Base-by-base conservation (phyloP, 1,140 invertebrate species). In the Holcopasites calliopsidis region DNA sequence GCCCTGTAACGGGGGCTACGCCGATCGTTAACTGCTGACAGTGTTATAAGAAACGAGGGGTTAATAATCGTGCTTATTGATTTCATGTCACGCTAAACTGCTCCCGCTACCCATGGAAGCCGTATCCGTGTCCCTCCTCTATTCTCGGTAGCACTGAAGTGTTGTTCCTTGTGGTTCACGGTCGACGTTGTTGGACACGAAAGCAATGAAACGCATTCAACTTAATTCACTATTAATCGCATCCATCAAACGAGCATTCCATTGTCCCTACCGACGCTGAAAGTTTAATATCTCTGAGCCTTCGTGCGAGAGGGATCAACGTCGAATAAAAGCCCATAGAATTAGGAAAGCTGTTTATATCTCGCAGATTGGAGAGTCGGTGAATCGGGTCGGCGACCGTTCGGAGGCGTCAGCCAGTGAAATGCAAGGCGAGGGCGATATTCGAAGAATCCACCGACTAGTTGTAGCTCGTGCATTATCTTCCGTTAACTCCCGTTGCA, bases 401-500 rank as follows among this genome's bases (percentile, higher is more conserved):
- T n/a, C n/a, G 11, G 1, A 44, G 18, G 42, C 11, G 18, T 44
- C 10, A 44, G 18, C 18, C 42, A 44, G 42, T 44, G 7, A 13
- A 8, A 44, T 44, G 58, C 61, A 23, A 76, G 74, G 55, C 74
- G 66, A 70, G 74, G 44, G 54, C 71, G 69, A 61, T 55, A 68
- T 49, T 75, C 72, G 44, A 57, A 28, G 60, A 72, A 62, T 72
- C 58, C 35, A 57, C 42, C 26, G 13, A 23, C 16, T 64, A 76
- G 60, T 60, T 76, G 77, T 77, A 13, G 44, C 16, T 78, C 35
- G 44, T 23, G 55, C 79, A 83, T 86, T 84, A 86, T 84, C 77
- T 79, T 84, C 83, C 83, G 80, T 87, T 86, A 87, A 76, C 78
- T 79, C 82, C 69, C 58, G 65, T 13, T 79, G 44, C 66, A 65